phyloP scores from a whole-genome alignment of 2,113 vertebrate species.

The Paedocypris sp. region DNA sequence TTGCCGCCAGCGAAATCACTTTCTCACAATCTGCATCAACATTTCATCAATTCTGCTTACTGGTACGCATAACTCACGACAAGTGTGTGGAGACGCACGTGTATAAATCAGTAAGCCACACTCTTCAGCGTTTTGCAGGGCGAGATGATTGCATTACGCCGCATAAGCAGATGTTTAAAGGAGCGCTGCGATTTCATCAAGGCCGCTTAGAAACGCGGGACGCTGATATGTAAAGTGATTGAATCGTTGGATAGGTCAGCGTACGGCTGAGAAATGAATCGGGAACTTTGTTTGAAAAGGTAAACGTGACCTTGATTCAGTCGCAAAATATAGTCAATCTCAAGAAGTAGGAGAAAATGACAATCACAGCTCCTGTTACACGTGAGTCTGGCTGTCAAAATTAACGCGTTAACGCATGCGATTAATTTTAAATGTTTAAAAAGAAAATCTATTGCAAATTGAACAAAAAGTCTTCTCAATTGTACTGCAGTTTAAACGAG shows the following conservation, averaged over 20 bases:
- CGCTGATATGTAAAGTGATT: background rate
- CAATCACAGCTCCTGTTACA: no score
- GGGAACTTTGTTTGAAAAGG: constrained; percentile 12
- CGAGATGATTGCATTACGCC: constrained; percentile 4
- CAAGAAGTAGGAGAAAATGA: background rate
- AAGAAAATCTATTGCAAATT: no score
- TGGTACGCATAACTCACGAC: constrained; percentile 8
- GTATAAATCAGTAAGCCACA: constrained; percentile 15
- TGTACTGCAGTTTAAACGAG: no score
- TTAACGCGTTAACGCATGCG: no score
- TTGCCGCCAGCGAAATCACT: background rate
- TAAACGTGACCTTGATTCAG: constrained; percentile 8
- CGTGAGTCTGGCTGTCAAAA: no score
- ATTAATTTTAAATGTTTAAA: no score
- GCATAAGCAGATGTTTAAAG: constrained; percentile 5
- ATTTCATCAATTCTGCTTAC: constrained; percentile 22
- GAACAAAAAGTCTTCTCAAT: no score
- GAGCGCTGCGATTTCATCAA: constrained; percentile 3
- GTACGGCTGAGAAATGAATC: background rate
- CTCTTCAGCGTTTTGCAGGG: constrained; percentile 4
- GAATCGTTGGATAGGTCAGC: background rate
- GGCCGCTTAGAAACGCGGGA: background rate
- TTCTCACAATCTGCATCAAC: constrained; percentile 4
- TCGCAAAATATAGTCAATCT: background rate
- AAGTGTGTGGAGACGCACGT: constrained; percentile 3